Evolutionary conservation across 2,888 invertebrate species (phyloP).

Genomic region (Ganaspis brasiliensis): DNA sequence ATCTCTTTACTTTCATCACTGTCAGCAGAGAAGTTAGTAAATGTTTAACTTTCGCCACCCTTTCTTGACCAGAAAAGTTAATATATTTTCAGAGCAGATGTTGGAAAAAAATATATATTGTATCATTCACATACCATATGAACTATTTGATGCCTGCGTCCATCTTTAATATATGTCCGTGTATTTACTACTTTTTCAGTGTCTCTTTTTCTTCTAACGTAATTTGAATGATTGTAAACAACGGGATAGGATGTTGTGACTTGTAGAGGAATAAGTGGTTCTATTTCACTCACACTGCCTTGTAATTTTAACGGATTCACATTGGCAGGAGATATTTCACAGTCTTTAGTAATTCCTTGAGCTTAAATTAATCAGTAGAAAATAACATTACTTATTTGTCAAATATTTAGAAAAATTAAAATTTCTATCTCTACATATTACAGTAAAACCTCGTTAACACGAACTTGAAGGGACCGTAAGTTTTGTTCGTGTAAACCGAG

Average conservation of each 20-base stretch:
- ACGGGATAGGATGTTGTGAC: slow-evolving; percentile 64
- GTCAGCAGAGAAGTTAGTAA: too few relatives aligned
- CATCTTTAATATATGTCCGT: slow-evolving; percentile 82
- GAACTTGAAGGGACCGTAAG: too few relatives aligned
- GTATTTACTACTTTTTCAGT: slow-evolving; percentile 87
- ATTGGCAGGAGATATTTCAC: slow-evolving; percentile 83
- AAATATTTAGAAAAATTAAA: slow-evolving; percentile 23
- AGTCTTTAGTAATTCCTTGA: slow-evolving; percentile 84
- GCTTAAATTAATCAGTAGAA: slow-evolving; percentile 77
- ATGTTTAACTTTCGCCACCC: too few relatives aligned
- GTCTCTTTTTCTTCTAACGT: slow-evolving; percentile 84
- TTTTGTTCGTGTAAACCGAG: too few relatives aligned
- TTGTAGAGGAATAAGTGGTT: too few relatives aligned
- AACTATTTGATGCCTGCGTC: slow-evolving; percentile 87
- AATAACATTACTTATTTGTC: slow-evolving; percentile 45
- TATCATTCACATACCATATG: slow-evolving; percentile 85
- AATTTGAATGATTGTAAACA: slow-evolving; percentile 76
- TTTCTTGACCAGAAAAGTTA: too few relatives aligned
- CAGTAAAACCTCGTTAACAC: too few relatives aligned
- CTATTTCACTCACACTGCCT: slow-evolving; percentile 72
- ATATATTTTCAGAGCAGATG: too few relatives aligned
- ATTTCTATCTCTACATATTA: too few relatives aligned
- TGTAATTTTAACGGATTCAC: slow-evolving; percentile 85
- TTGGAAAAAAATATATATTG: too few relatives aligned
- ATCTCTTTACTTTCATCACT: too few relatives aligned